phyloP scores from a whole-genome alignment of 2,113 vertebrate genomes.

The Nymphicus hollandicus region DNA sequence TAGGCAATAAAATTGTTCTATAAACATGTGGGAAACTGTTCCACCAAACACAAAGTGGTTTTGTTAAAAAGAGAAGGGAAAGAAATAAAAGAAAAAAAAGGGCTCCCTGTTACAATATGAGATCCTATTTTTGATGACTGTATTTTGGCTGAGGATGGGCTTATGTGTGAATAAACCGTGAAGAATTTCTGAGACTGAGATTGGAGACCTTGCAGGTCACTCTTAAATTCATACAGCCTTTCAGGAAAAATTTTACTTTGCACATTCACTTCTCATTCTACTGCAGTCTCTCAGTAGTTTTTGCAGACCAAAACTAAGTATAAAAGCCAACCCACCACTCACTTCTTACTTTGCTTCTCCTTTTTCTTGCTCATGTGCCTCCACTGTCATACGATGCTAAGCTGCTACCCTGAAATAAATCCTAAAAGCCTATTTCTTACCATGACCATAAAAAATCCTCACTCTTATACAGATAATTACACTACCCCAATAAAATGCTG shows the following conservation, averaged over 20 bases:
- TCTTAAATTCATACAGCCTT: neutral
- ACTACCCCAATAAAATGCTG: neutral
- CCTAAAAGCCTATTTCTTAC: neutral
- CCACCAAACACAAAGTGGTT: neutral
- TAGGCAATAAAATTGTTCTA: constrained; percentile 16
- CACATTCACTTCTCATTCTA: neutral
- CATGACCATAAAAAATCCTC: neutral
- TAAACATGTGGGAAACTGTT: constrained; percentile 23
- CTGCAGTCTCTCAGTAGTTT: neutral
- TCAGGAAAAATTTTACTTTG: neutral
- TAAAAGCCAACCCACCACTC: neutral
- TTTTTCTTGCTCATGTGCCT: neutral
- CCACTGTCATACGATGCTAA: neutral
- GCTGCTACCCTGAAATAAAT: neutral
- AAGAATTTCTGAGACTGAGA: neutral
- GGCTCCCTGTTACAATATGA: neutral
- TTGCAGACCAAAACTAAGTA: neutral
- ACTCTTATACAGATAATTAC: neutral
- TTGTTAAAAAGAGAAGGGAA: constrained; percentile 22
- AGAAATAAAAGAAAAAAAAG: neutral
- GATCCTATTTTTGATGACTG: neutral
- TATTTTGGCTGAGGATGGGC: neutral
- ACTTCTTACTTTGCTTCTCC: neutral
- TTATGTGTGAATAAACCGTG: neutral
- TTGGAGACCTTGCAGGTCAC: neutral